These are phyloP conservation scores for Bambusicola thoracicus DNA, from an alignment of 2,113 vertebrate species.

Conservation along the genomic window DNA sequence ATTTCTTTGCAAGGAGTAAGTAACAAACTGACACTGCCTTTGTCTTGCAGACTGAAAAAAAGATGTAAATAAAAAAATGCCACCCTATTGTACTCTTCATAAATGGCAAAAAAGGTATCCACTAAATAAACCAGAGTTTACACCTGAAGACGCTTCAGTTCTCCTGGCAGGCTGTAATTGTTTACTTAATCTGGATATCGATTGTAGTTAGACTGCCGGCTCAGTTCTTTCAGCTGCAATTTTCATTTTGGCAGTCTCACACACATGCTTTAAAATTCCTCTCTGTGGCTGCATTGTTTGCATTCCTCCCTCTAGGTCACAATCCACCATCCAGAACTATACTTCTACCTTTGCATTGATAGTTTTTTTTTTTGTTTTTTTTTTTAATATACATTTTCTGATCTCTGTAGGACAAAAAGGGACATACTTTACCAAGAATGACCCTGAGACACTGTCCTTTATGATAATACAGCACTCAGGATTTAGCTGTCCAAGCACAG, in stretches of 20 bases:
- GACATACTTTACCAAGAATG: neutral
- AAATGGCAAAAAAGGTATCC: neutral
- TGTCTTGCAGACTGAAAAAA: neutral
- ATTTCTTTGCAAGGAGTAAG: neutral
- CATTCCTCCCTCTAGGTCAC: neutral
- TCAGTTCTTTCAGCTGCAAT: neutral
- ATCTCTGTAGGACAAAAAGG: neutral
- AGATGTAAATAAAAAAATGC: neutral
- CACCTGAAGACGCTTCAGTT: neutral
- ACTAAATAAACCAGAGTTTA: slow-evolving; percentile 22
- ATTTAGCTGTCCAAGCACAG: neutral
- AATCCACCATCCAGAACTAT: neutral
- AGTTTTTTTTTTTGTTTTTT: no score
- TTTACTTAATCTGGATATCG: slow-evolving; percentile 63
- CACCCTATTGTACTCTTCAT: neutral
- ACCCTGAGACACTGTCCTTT: neutral
- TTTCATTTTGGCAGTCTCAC: slow-evolving; percentile 6
- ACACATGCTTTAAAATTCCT: slow-evolving; percentile 7
- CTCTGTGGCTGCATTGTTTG: neutral
- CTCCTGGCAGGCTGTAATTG: slow-evolving; percentile 32
- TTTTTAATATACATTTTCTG: neutral
- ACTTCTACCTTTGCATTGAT: neutral
- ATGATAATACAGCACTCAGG: neutral
- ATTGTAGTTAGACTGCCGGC: slow-evolving; percentile 27
- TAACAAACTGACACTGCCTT: neutral